Base-by-base conservation (phyloP, 2,113 vertebrate species). In the Helogale parvula region DNA sequence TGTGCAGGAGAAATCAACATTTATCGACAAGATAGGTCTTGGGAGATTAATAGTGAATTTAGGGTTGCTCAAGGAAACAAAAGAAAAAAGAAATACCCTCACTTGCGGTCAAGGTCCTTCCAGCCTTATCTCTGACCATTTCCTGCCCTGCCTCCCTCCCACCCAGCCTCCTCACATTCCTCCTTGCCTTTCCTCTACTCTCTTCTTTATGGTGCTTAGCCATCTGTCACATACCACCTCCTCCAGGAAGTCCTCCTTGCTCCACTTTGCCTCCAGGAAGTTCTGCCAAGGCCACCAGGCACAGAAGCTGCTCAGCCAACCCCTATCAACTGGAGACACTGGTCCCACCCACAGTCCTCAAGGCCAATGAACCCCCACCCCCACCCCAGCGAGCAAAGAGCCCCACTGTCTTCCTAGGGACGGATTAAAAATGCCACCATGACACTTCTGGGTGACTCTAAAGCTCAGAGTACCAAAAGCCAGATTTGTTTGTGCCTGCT, bases 1-100 rank as follows among this genome's bases (percentile, higher is more conserved):
- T 98, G 97, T 97, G 93, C 72, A 31, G 77, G 83, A 77, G 69
- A 94, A 96, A 93, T 96, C 96, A 95, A 94, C 96, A 93, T 65
- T 85, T 84, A 96, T 93, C 94, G 95, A 93, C 95, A 96, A 80
- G 79, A 71, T 88, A 68, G 69, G 95, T 96, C 95, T 96, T 35
- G 45, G 81, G 81, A 95, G 90, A 95, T 95, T 95, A 74, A 90
- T 92, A 86, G 5, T 66, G 27, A 81, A 79, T 86, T 93, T 83
- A 82, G 74, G 77, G 41, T 94, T 88, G 68, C 69, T 76, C 88
- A 8, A 52, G 66, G 81, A 97, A 69, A 93, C 68, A 74, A 88
- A 92, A 77, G 65, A 29, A 89, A 80, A 41, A 45, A 88, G 31
- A 83, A 76, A 9, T 50, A 29, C 33, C 33, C 60, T 7, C 9